Evolutionary conservation across 2,113 vertebrate species (phyloP).

Genomic region (Castor canadensis): DNA sequence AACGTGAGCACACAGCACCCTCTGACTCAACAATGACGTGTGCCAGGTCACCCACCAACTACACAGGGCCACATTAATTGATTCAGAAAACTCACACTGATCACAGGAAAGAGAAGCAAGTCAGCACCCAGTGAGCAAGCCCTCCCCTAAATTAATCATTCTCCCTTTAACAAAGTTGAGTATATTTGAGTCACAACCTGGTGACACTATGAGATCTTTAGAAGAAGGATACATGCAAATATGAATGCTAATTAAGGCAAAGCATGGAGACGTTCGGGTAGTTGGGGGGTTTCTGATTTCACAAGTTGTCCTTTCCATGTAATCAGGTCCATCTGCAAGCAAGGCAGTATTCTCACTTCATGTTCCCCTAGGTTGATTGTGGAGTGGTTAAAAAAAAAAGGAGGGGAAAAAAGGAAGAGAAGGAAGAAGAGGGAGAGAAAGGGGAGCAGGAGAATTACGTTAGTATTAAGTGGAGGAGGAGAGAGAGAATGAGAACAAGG

Average conservation of each 20-base stretch:
- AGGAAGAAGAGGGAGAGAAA: not conserved
- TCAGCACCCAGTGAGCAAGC: not conserved
- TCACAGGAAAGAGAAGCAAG: not conserved
- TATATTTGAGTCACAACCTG: conserved; percentile 53
- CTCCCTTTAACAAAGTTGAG: not conserved
- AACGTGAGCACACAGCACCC: conserved; percentile 6
- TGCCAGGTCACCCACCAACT: not conserved
- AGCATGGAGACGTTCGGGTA: not conserved
- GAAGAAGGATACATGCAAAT: not conserved
- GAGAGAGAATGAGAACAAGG: not conserved
- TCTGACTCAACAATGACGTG: conserved; percentile 61
- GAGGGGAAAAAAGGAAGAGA: no score
- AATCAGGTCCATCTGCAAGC: not conserved
- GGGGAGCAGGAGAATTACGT: not conserved
- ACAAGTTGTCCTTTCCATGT: not conserved
- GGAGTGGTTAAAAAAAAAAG: not conserved
- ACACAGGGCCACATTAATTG: not conserved
- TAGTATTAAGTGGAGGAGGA: not conserved
- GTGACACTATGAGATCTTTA: not conserved
- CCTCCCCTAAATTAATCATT: conserved; percentile 42
- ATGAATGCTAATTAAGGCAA: not conserved
- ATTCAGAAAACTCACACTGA: conserved; percentile 55
- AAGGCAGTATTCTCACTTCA: not conserved
- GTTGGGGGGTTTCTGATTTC: not conserved
- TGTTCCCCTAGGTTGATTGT: not conserved